A percentile compares a stretch with the other conserved stretches of the same genome.
phyloP scores from a whole-genome alignment of 2,888 invertebrate species.

The Sminthurides aquaticus region DNA sequence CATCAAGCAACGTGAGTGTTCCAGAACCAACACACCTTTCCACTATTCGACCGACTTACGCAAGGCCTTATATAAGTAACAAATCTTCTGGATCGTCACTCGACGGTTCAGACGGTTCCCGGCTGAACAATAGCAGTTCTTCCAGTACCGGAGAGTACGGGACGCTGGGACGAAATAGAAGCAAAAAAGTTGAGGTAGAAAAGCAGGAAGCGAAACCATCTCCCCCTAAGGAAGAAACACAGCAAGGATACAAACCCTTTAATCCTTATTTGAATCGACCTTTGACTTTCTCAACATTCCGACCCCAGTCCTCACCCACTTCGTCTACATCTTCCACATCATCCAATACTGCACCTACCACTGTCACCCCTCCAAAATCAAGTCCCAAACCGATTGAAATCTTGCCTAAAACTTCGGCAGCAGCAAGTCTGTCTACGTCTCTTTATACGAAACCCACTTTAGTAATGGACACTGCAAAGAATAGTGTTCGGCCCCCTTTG shows the following conservation, averaged over 20 bases:
- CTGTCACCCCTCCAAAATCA: neutral
- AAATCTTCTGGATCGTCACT: slow-evolving; percentile 4
- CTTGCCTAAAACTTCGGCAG: neutral
- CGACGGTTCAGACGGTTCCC: slow-evolving; percentile 1
- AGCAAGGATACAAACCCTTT: slow-evolving; percentile 41
- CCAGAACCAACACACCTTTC: slow-evolving; percentile 33
- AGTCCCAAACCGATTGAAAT: neutral
- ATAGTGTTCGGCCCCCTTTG: neutral
- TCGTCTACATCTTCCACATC: neutral
- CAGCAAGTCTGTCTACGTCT: neutral
- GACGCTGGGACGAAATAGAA: slow-evolving; percentile 24
- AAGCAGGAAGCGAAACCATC: slow-evolving; percentile 6
- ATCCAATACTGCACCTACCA: neutral
- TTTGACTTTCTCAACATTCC: slow-evolving; percentile 41
- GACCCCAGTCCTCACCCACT: slow-evolving; percentile 25
- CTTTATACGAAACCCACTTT: slow-evolving; percentile 2
- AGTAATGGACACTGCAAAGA: slow-evolving; percentile 6
- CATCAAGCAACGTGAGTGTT: slow-evolving; percentile 28
- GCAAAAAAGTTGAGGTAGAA: slow-evolving; percentile 12
- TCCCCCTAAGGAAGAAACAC: slow-evolving; percentile 10
- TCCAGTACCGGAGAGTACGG: slow-evolving; percentile 23
- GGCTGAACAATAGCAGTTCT: neutral
- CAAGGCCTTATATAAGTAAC: slow-evolving; percentile 32
- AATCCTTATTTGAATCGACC: slow-evolving; percentile 41
- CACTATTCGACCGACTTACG: slow-evolving; percentile 37